Evolutionary conservation across 2,888 invertebrate genomes (phyloP).

Genomic region (Gandaritis pyraliata): DNA sequence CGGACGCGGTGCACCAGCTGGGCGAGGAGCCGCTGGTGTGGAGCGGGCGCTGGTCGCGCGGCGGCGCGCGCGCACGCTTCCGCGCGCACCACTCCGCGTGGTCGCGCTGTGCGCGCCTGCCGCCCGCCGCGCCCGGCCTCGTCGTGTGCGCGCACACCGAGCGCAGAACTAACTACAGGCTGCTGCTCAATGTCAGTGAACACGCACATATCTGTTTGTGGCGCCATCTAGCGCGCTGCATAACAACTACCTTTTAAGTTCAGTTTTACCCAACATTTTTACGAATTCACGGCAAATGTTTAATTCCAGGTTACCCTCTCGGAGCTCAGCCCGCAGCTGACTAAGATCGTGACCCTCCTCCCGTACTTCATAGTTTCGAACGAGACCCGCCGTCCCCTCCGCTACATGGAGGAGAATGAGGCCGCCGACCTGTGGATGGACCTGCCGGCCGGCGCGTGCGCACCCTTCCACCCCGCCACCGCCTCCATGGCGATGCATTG

Average conservation of each 20-base stretch:
- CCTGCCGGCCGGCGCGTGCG: slow-evolving; percentile 87
- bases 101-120: slow-evolving; percentile 84
- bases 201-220: no score
- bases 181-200: slow-evolving; percentile 85
- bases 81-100: slow-evolving; percentile 61
- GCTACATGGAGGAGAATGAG: slow-evolving; percentile 95
- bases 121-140: slow-evolving; percentile 90
- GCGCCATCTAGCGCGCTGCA: no score
- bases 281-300: no score
- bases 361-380: slow-evolving; percentile 92
- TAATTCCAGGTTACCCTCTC: slow-evolving; percentile 86
- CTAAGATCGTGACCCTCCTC: slow-evolving; percentile 90
- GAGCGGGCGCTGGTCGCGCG: slow-evolving; percentile 61
- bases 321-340: slow-evolving; percentile 88
- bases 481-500: slow-evolving; percentile 92
- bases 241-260: no score
- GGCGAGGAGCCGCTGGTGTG: slow-evolving; percentile 88
- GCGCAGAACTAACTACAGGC: slow-evolving; percentile 88
- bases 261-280: no score
- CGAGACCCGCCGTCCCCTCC: slow-evolving; percentile 84
- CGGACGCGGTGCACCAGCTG: slow-evolving; percentile 85
- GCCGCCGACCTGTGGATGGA: slow-evolving; percentile 93
- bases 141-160: slow-evolving; percentile 89
- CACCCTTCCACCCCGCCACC: slow-evolving; percentile 93
- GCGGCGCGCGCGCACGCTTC: slow-evolving; percentile 50